Evolutionary conservation across 2,113 vertebrate genomes (phyloP), one percentile per base, ranked within the genome.

Genomic region (Oceanites oceanicus): DNA sequence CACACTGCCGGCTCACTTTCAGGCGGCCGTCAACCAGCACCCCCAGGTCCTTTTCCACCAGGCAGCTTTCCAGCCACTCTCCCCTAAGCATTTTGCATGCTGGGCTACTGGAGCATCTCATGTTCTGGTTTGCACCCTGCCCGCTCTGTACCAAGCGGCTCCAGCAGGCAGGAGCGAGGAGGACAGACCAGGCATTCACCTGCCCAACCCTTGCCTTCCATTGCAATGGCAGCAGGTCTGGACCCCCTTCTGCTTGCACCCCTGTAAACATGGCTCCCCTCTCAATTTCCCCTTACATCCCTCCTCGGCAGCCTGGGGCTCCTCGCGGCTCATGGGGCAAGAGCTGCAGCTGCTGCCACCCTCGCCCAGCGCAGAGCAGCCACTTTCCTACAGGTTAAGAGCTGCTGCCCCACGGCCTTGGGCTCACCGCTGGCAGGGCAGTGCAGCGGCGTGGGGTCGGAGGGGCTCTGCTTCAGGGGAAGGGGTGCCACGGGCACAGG

Each of bases 311-410:
- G 32, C 75, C 29, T 9, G 8, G 40, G 18, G 22, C 75, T 65
- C 47, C 65, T 34, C 2, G 0, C 26, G 65, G 47, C 25, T 55
- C 3, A 0, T 15, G 52, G 27, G n/a, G 10, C 44, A 8, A 13
- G 86, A 63, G 50, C 89, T 65, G 81, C n/a, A 3, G 16, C 22
- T 6, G 9, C 85, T 47, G 67, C 66, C 27, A 8, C 18, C 34
- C 36, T 74, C 0, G 0, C 29, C 56, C 44, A 7, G 42, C 0
- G 2, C 29, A 42, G 80, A 45, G 53, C 79, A 68, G 49, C 22
- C 17, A 6, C 36, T 65, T 29, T 38, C 44, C n/a, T 3, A 0
- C 2, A 0, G 34, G 4, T 1, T 6, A n/a, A 10, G 52, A 67
- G 36, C 56, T 45, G 61, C 61, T 47, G 44, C 42, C 32, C 16